Evolutionary conservation across 2,888 invertebrate genomes (phyloP).

Genomic region (Ephialtes manifestator): DNA sequence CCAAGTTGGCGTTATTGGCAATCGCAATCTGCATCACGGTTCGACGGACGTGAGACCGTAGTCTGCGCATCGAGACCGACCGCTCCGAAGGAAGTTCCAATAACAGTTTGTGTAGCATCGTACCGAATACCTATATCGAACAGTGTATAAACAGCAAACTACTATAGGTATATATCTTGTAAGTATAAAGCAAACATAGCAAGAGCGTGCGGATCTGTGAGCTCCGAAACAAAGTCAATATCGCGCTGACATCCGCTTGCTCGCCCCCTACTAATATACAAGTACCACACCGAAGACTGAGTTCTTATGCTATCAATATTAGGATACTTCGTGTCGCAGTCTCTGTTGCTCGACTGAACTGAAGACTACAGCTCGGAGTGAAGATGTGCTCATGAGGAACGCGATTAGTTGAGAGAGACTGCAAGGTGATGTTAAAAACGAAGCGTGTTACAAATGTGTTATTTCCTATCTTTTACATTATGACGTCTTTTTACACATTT

Average conservation of each 20-base stretch:
- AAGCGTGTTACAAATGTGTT: too few species aligned
- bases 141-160: constrained; percentile 23
- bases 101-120: constrained; percentile 61
- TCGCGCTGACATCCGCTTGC: constrained; percentile 43
- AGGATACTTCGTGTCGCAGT: constrained; percentile 6
- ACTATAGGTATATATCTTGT: constrained; percentile 17
- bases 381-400: neutral
- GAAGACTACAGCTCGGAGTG: neutral
- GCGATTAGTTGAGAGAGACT: neutral
- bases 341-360: neutral
- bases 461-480: too few species aligned
- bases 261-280: constrained; percentile 15
- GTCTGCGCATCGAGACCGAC: constrained; percentile 26
- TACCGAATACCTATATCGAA: constrained; percentile 23
- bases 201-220: constrained; percentile 42
- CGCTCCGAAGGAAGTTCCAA: constrained; percentile 58
- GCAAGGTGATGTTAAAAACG: neutral
- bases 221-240: constrained; percentile 59
- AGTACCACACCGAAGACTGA: constrained; percentile 5
- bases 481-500: too few species aligned
- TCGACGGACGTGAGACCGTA: constrained; percentile 53
- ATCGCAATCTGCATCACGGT: constrained; percentile 67
- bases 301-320: constrained; percentile 23
- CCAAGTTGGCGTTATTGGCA: constrained; percentile 60
- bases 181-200: constrained; percentile 35